phyloP scores from a whole-genome alignment of 1,140 invertebrate species.

The Macrotrachela quadricornifera region DNA sequence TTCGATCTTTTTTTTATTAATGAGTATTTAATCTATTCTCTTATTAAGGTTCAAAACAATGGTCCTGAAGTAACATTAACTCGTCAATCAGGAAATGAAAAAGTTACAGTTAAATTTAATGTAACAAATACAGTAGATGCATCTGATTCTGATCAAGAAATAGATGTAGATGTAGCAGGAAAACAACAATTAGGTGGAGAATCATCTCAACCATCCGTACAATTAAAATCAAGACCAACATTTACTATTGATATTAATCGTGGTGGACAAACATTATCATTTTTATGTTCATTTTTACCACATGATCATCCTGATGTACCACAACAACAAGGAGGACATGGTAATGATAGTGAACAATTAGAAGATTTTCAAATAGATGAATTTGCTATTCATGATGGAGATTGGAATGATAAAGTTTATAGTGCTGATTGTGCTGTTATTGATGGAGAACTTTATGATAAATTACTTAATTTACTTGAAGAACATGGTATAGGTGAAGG shows the following conservation, averaged over 20 bases:
- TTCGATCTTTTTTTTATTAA: too few relatives aligned
- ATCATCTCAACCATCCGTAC: not conserved
- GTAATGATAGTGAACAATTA: not conserved
- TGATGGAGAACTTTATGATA: constrained; percentile 8
- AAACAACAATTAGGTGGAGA: not conserved
- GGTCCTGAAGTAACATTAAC: constrained; percentile 6
- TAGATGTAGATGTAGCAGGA: not conserved
- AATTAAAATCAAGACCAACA: constrained; percentile 7
- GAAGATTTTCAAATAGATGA: constrained; percentile 10
- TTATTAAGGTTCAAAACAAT: not conserved
- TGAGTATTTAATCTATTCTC: too few relatives aligned
- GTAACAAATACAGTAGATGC: constrained; percentile 4
- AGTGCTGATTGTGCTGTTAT: constrained; percentile 8
- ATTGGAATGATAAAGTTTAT: constrained; percentile 8
- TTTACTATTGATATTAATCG: constrained; percentile 8
- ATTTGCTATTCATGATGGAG: constrained; percentile 6
- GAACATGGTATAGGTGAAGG: constrained; percentile 6
- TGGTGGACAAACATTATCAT: not conserved
- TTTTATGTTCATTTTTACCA: constrained; percentile 7
- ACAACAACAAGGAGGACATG: not conserved
- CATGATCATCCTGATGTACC: not conserved
- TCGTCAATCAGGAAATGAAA: not conserved
- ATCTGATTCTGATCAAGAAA: not conserved
- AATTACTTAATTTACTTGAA: constrained; percentile 4
- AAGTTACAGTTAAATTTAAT: constrained; percentile 7